Evolutionary conservation across 2,888 invertebrate genomes (phyloP), one percentile per base, ranked within the genome.

Genomic region (Notodromas monacha): DNA sequence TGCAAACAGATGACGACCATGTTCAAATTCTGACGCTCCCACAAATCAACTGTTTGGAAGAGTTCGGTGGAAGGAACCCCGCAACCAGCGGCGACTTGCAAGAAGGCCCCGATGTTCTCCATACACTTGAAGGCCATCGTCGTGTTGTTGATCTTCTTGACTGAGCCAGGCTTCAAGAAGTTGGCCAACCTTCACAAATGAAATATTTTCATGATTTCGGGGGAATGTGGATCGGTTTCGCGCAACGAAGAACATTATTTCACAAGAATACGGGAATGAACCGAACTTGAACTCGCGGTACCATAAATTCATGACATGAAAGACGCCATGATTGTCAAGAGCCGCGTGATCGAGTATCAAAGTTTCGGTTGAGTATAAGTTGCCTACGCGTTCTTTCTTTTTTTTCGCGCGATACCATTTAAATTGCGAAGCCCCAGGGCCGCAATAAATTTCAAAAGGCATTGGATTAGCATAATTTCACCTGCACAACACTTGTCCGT

Each of bases 61-160:
- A 74, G 70, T 54, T 89, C 89, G 46, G 76, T 73, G 14, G 74
- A 68, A 2, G 77, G 74, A 3, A 92, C 84, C 26, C 89, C 92
- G 37, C 84, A 58, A 34, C 59, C 61, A 45, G 63, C 65, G 33
- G 74, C 76, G 8, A 67, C 68, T 39, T 68, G 72, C 34, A 81
- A 55, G 54, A 89, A 86, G 14, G 68, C 72, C 51, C 81, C 79
- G 41, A 92, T 89, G 50, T 92, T 92, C 54, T 92, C 89, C 89
- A 92, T 92, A 53, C 81, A 81, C 47, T 86, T 86, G 54, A 89
- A 92, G 34, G 76, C 81, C 67, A 79, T 70, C 45, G 65, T 64
- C 34, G 69, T 70, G 41, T 63, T 64, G 51, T 89, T 86, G 40
- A 89, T 64, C 55, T 81, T 84, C 56, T 79, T 84, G 33, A 92